A percentile compares a stretch with the other conserved stretches of the same genome.
Evolutionary conservation across 2,797 vertebrate species (phyloP).

Genomic region (Odontamblyopus rebecca): DNA sequence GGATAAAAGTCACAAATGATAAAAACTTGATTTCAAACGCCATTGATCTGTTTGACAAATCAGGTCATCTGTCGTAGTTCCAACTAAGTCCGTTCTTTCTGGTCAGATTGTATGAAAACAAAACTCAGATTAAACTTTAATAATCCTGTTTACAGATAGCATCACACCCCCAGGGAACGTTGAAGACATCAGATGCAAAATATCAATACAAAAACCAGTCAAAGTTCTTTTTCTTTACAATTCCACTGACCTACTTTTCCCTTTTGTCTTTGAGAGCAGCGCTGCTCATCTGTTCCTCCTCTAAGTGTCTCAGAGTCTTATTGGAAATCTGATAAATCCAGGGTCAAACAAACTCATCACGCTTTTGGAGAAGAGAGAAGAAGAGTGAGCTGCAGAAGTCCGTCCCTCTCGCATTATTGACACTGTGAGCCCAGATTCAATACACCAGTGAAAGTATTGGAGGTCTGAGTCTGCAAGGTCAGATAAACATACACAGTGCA

Average conservation of each 20-base stretch:
- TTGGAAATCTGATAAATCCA: slow-evolving; percentile 41
- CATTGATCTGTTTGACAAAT: too few relatives aligned
- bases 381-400: slow-evolving; percentile 15
- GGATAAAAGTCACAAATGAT: too few relatives aligned
- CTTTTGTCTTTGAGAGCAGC: not conserved
- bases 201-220: too few relatives aligned
- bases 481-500: slow-evolving; percentile 15
- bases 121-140: too few relatives aligned
- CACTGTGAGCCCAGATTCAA: slow-evolving; percentile 46
- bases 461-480: slow-evolving; percentile 29
- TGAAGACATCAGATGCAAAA: too few relatives aligned
- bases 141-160: too few relatives aligned
- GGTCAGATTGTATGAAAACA: too few relatives aligned
- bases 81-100: too few relatives aligned
- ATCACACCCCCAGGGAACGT: too few relatives aligned
- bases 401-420: slow-evolving; percentile 41
- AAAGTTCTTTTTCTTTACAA: not conserved
- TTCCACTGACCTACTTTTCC: not conserved
- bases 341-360: slow-evolving; percentile 41
- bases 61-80: too few relatives aligned
- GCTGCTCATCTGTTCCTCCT: not conserved
- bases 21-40: too few relatives aligned
- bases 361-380: slow-evolving; percentile 12
- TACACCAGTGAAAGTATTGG: slow-evolving; percentile 26
- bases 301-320: slow-evolving; percentile 12